Evolutionary conservation across 1,140 invertebrate genomes (phyloP).

Genomic region (Drosophila prosaltans): DNA sequence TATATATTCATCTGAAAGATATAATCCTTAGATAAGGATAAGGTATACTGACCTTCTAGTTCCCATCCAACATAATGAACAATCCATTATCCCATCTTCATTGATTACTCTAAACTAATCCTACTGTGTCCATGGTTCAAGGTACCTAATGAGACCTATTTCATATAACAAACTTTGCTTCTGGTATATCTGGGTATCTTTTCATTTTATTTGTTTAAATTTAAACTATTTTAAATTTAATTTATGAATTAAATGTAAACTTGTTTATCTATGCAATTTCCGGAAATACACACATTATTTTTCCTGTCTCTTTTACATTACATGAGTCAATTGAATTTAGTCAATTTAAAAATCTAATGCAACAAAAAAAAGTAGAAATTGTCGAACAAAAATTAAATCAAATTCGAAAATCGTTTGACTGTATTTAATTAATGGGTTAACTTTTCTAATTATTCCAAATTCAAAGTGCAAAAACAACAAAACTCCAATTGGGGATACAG

Average conservation of each 20-base stretch:
- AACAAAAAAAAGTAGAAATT: not conserved
- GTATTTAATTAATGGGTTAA: slow-evolving; percentile 51
- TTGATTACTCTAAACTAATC: no score
- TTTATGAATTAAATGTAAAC: slow-evolving; percentile 32
- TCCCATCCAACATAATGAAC: no score
- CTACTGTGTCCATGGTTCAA: no score
- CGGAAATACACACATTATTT: slow-evolving; percentile 43
- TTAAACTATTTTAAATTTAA: not conserved
- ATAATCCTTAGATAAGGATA: no score
- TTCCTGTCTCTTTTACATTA: slow-evolving; percentile 27
- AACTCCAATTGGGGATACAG: slow-evolving; percentile 38
- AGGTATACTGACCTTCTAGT: no score
- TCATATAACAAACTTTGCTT: no score
- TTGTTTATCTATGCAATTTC: slow-evolving; percentile 53
- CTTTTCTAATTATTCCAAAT: slow-evolving; percentile 61
- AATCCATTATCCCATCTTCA: no score
- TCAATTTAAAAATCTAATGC: not conserved
- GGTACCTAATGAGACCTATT: no score
- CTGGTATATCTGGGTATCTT: no score
- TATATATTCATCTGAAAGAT: no score
- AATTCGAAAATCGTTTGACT: slow-evolving; percentile 35
- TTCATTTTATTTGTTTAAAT: slow-evolving; percentile 15
- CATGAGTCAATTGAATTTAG: slow-evolving; percentile 31
- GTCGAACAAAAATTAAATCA: slow-evolving; percentile 19
- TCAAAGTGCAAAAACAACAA: slow-evolving; percentile 40